phyloP scores from a whole-genome alignment of 1,140 invertebrate genomes.

The Ganaspis sp. region DNA sequence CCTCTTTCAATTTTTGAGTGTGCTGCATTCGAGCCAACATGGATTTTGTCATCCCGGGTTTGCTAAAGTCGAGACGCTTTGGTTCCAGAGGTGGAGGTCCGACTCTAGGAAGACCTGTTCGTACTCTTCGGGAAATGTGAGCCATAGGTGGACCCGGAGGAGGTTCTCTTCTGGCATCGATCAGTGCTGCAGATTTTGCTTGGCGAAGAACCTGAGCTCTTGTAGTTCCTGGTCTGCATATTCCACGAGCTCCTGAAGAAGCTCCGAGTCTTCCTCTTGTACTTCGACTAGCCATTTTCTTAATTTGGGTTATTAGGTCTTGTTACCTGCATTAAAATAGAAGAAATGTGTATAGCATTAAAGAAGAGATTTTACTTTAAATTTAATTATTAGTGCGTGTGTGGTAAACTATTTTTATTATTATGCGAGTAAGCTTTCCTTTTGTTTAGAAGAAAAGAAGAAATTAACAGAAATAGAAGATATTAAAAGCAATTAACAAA shows the following conservation, averaged over 20 bases:
- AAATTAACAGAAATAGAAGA: too few relatives aligned
- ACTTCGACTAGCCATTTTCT: not conserved
- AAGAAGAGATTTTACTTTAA: too few relatives aligned
- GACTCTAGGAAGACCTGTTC: conserved; percentile 11
- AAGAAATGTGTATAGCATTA: too few relatives aligned
- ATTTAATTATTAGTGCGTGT: too few relatives aligned
- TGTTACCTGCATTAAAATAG: not conserved
- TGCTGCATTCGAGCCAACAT: conserved; percentile 60
- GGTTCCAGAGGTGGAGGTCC: conserved; percentile 49
- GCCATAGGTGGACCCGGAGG: not conserved
- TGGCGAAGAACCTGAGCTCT: conserved; percentile 50
- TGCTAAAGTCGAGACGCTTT: conserved; percentile 56
- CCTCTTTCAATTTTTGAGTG: conserved; percentile 50
- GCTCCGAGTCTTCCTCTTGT: not conserved
- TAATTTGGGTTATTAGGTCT: not conserved
- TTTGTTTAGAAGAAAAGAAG: too few relatives aligned
- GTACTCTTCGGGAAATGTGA: not conserved
- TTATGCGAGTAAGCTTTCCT: too few relatives aligned
- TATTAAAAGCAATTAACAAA: too few relatives aligned
- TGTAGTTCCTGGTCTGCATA: conserved; percentile 42
- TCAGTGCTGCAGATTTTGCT: conserved; percentile 45
- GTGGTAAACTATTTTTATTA: too few relatives aligned
- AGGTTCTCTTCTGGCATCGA: conserved; percentile 36
- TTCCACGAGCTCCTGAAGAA: not conserved
- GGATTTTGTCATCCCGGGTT: conserved; percentile 58